Percentiles rank a stretch among this genome's conserved stretches.
These are phyloP conservation scores for Hoplostethus mediterraneus DNA, from an alignment of 2,797 vertebrate species.

Conservation along the genomic window DNA sequence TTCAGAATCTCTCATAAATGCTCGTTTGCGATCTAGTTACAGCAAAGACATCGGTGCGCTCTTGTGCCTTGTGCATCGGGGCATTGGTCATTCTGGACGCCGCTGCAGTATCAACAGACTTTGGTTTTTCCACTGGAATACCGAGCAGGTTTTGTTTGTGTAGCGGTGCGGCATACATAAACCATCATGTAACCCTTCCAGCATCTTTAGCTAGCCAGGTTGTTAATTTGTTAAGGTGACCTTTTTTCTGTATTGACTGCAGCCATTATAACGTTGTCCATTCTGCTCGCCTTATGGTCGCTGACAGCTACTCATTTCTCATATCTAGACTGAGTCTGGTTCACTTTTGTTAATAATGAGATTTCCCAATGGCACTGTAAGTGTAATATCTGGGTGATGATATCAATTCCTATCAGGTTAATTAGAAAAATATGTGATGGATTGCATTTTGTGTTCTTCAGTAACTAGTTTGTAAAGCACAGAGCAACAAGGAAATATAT, in stretches of 20 bases:
- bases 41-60: neutral
- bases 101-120: neutral
- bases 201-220: slow-evolving; percentile 26
- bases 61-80: neutral
- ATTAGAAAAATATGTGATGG: neutral
- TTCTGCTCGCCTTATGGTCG: slow-evolving; percentile 17
- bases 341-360: slow-evolving; percentile 39
- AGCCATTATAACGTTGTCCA: slow-evolving; percentile 30
- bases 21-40: neutral
- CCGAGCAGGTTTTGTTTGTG: slow-evolving; percentile 25
- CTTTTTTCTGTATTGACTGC: slow-evolving; percentile 27
- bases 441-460: slow-evolving; percentile 9
- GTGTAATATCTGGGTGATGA: slow-evolving; percentile 9
- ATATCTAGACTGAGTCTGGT: slow-evolving; percentile 12
- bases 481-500: neutral
- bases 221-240: slow-evolving; percentile 39
- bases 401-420: slow-evolving; percentile 22
- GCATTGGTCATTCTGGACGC: neutral
- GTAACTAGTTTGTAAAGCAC: neutral
- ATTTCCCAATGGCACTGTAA: neutral
- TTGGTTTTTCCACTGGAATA: neutral
- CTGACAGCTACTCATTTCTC: slow-evolving; percentile 36
- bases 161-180: neutral
- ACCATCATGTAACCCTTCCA: neutral
- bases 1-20: neutral